Percentiles rank a stretch among this genome's conserved stretches.
These are phyloP conservation scores for Apamea anceps DNA, from an alignment of 2,888 invertebrate genomes.

Conservation along the genomic window DNA sequence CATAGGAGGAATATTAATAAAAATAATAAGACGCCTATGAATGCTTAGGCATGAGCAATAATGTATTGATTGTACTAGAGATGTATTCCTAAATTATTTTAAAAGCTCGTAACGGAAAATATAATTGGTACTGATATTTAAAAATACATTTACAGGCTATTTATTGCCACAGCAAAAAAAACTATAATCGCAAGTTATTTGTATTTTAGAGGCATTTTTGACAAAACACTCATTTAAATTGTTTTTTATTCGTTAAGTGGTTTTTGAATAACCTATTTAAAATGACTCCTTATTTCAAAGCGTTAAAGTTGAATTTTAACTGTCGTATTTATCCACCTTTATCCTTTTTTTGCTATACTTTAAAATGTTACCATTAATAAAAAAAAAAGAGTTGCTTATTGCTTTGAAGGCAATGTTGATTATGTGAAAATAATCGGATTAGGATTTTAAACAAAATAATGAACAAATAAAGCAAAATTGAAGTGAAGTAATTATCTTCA, in stretches of 20 bases:
- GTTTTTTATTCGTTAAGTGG: slow-evolving; percentile 5
- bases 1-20: neutral
- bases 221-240: neutral
- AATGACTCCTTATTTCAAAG: neutral
- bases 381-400: slow-evolving; percentile 7
- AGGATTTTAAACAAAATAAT: neutral
- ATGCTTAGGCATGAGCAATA: neutral
- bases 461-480: neutral
- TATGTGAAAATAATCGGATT: neutral
- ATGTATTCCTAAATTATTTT: neutral
- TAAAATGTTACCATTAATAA: slow-evolving; percentile 22
- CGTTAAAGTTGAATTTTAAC: neutral
- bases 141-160: neutral
- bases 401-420: neutral
- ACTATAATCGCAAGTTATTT: neutral
- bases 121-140: neutral
- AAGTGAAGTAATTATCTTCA: neutral
- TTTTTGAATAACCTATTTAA: neutral
- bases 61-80: neutral
- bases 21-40: no score
- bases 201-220: neutral
- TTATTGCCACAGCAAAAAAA: neutral
- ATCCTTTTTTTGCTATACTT: slow-evolving; percentile 20
- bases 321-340: neutral
- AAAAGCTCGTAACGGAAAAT: neutral